Percentiles rank a stretch among this genome's conserved stretches.
Evolutionary conservation across 2,888 invertebrate species (phyloP).

Genomic region (Caenorhabditis drosophilae): DNA sequence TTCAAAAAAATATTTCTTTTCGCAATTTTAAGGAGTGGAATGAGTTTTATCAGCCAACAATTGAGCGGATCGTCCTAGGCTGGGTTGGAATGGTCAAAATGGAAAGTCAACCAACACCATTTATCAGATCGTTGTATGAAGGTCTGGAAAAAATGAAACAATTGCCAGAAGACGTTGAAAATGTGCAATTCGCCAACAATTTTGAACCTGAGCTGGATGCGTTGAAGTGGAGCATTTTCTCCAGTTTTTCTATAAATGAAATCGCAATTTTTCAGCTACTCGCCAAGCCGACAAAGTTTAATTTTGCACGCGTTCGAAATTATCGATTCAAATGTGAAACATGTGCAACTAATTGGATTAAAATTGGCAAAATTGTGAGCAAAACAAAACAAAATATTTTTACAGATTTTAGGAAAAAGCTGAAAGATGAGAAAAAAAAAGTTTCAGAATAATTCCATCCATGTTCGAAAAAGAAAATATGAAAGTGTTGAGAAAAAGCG

Average conservation of each 20-base stretch:
- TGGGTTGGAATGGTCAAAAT: conserved; percentile 16
- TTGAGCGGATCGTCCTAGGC: conserved; percentile 5
- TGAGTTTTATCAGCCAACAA: conserved; percentile 26
- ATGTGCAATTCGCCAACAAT: not conserved
- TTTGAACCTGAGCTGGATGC: conserved; percentile 11
- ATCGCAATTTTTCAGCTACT: conserved; percentile 21
- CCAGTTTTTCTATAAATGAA: not conserved
- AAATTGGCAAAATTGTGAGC: conserved; percentile 24
- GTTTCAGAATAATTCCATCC: conserved; percentile 18
- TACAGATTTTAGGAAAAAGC: no score
- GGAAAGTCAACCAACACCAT: conserved; percentile 21
- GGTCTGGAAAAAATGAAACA: not conserved
- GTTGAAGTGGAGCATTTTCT: conserved; percentile 3
- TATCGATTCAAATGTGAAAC: conserved; percentile 8
- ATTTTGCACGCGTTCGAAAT: conserved; percentile 20
- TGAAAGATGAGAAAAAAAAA: not conserved
- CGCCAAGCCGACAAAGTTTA: conserved; percentile 12
- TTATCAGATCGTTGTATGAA: not conserved
- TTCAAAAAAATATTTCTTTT: no score
- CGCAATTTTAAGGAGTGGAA: conserved; percentile 41
- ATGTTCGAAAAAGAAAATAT: conserved; percentile 31
- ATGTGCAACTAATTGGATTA: conserved; percentile 25
- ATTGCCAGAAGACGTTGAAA: conserved; percentile 1
- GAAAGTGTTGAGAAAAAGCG: not conserved
- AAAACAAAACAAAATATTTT: not conserved